Conservation (phyloP, 2,113 vertebrate species). For the Columba janthina region DNA sequence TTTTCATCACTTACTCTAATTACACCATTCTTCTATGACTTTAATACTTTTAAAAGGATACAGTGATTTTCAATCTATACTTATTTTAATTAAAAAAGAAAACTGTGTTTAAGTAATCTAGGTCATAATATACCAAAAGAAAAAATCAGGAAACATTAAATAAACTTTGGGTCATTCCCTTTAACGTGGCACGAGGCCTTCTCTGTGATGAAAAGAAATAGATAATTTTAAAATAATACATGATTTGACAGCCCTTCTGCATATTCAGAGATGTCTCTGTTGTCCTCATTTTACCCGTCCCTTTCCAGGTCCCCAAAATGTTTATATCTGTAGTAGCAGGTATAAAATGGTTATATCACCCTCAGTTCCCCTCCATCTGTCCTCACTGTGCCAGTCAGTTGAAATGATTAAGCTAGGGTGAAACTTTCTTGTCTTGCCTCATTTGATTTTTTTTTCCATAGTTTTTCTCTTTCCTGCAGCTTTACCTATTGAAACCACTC, state of each 20-base stretch:
- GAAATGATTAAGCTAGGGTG: rapidly evolving
- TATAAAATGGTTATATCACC: neutral
- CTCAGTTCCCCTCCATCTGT: neutral
- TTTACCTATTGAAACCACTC: neutral
- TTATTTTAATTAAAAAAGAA: slow-evolving; percentile 56
- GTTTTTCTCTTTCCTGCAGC: neutral
- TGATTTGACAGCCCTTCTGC: neutral
- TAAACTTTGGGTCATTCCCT: neutral
- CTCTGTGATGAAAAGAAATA: neutral
- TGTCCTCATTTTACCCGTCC: neutral
- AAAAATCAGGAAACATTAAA: neutral
- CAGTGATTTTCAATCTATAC: slow-evolving; percentile 6
- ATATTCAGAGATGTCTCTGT: neutral
- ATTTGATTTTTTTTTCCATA: neutral
- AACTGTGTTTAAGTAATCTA: slow-evolving; percentile 23
- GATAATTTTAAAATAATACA: neutral
- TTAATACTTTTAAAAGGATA: slow-evolving; percentile 10
- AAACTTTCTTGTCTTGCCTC: neutral
- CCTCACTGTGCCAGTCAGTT: neutral
- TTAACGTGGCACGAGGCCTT: neutral
- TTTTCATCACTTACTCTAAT: slow-evolving; percentile 42
- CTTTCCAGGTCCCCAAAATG: neutral
- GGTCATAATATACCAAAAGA: neutral
- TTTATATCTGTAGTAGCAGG: neutral
- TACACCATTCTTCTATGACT: slow-evolving; percentile 28